Evolutionary conservation across 1,140 invertebrate species (phyloP).

Genomic region (Aradophagus sp.): DNA sequence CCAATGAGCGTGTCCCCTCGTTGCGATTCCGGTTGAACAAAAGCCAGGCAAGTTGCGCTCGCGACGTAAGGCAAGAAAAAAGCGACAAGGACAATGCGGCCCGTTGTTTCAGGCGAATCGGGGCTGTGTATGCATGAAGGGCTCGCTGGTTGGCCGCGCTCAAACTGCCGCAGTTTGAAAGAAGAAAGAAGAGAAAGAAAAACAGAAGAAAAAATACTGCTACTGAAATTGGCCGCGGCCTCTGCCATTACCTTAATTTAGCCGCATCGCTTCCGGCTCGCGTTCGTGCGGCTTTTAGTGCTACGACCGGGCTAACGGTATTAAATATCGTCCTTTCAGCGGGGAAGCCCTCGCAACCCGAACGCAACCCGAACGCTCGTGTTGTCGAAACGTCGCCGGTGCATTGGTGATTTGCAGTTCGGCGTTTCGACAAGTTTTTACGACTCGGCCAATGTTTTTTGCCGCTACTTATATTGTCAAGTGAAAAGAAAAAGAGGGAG

Average conservation of each 20-base stretch:
- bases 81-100: constrained; percentile 47
- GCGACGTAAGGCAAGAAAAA: constrained; percentile 57
- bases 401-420: no score
- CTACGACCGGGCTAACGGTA: constrained; percentile 2
- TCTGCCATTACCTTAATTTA: constrained; percentile 56
- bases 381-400: no score
- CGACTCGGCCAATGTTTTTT: no score
- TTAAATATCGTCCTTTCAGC: no score
- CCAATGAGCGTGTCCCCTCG: constrained; percentile 60
- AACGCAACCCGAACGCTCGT: no score
- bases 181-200: constrained; percentile 36
- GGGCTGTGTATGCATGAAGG: constrained; percentile 54
- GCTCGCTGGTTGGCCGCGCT: constrained; percentile 36
- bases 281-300: constrained; percentile 6
- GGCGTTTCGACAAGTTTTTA: no score
- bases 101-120: constrained; percentile 55
- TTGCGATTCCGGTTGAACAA: constrained; percentile 59
- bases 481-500: no score
- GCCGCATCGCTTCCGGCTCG: constrained; percentile 34
- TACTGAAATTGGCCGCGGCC: constrained; percentile 26
- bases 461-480: no score
- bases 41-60: constrained; percentile 57
- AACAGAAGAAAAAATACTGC: no score
- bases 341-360: no score
- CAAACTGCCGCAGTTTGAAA: constrained; percentile 41